Base-by-base conservation (phyloP, 2,797 vertebrate genomes). In the Oreortyx pictus region DNA sequence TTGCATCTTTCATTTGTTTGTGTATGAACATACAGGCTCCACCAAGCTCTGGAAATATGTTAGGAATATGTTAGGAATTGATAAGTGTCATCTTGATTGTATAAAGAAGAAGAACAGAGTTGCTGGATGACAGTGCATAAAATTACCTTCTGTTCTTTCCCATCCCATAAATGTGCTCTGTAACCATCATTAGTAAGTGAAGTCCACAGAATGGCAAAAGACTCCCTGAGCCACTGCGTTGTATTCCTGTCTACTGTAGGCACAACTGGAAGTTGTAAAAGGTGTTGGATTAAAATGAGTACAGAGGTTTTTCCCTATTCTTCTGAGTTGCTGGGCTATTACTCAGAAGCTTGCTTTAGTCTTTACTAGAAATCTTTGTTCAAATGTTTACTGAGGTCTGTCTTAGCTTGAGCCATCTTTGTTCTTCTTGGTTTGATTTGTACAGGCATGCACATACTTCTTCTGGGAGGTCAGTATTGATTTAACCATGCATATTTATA, bases 401-500 rank as follows among this genome's bases (percentile, higher is more conserved):
- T 35, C 64, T 84, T 90, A 46, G 52, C 60, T 88, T 76, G 52
- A 71, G 52, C 41, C 33, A 35, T n/a, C 62, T 23, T 62, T 75
- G n/a, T 61, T 39, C 24, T 61, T 64, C 39, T 64, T 71, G 49
- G 59, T 94, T 89, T 71, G 46, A 62, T 94, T 92, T 92, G 77
- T 70, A 35, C 41, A 41, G 76, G 27, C 85, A 88, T 27, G 27
- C 23, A 27, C 33, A 50, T 35, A 52, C 12, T 24, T 66, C 56
- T 89, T 82, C 41, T 67, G n/a, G 16, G 31, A 75, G 25, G 14
- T 65, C 33, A 44, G 4, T 91, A 37, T 74, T 93, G 72, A 72
- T 90, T 89, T 90, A 94, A 85, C 41, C 50, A 25, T 77, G 16
- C 19, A 1, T 85, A 65, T 87, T 87, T 89, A 43, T 87, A 74